These are phyloP conservation scores for Pogonomyrmex barbatus DNA, from an alignment of 1,140 invertebrate genomes.

Conservation along the genomic window DNA sequence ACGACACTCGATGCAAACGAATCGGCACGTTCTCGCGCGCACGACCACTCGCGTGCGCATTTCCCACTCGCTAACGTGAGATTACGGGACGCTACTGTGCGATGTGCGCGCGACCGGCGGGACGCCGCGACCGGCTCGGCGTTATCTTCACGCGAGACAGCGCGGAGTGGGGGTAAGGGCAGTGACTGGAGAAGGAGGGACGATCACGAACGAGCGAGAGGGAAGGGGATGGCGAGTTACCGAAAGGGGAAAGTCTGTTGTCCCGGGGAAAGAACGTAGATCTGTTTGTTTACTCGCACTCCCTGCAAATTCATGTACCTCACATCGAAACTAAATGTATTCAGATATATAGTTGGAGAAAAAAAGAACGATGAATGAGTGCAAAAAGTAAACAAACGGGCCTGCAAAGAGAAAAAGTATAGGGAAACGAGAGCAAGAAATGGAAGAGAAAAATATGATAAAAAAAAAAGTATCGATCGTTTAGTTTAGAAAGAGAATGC, in stretches of 20 bases:
- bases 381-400: not conserved
- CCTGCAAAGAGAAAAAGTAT: not conserved
- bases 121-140: slow-evolving; percentile 15
- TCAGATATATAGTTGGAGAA: not conserved
- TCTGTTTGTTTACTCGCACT: not conserved
- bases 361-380: not conserved
- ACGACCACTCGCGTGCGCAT: slow-evolving; percentile 71
- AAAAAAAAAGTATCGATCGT: not conserved
- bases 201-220: not conserved
- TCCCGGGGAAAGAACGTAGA: not conserved
- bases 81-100: slow-evolving; percentile 36
- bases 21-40: slow-evolving; percentile 74
- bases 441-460: not conserved
- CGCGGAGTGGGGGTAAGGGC: slow-evolving; percentile 23
- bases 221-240: not conserved
- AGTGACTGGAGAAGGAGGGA: slow-evolving; percentile 7
- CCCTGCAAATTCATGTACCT: not conserved
- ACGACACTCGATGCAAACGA: not conserved
- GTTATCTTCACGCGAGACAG: slow-evolving; percentile 31
- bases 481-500: not conserved
- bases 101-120: not conserved
- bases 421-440: not conserved
- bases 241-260: not conserved
- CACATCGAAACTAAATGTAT: not conserved
- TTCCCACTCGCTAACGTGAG: slow-evolving; percentile 74